A percentile compares a stretch with the other conserved stretches of the same genome.
Conservation (phyloP, 2,888 invertebrate species). For the Tetragnatha montana region DNA sequence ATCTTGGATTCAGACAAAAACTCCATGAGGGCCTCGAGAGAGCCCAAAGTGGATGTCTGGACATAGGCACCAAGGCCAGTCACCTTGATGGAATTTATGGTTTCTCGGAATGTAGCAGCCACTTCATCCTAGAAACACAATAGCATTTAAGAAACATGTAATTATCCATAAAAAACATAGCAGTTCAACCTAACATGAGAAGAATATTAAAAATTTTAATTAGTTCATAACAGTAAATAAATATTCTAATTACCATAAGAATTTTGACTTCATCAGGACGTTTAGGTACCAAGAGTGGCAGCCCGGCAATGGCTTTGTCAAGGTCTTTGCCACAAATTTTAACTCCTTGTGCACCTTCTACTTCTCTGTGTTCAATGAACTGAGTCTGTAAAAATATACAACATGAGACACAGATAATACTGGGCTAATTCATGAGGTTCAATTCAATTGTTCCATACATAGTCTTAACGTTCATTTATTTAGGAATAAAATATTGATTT, state of each 20-base stretch:
- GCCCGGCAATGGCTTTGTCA: conserved; percentile 95
- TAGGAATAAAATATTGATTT: no score
- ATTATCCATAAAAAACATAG: no score
- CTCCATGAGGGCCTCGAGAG: conserved; percentile 95
- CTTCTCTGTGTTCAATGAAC: conserved; percentile 87
- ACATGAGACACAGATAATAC: not conserved
- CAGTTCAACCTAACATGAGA: not conserved
- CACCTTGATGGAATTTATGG: conserved; percentile 92
- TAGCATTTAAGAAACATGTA: not conserved
- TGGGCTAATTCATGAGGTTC: no score
- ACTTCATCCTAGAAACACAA: conserved; percentile 83
- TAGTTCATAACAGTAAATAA: not conserved
- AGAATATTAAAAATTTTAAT: not conserved
- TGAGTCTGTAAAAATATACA: conserved; percentile 40
- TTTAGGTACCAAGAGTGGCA: conserved; percentile 93
- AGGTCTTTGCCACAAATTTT: conserved; percentile 98
- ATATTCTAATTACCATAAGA: conserved; percentile 77
- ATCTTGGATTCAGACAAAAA: conserved; percentile 94
- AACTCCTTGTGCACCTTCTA: conserved; percentile 97
- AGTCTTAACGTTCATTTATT: no score
- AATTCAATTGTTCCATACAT: no score
- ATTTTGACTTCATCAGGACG: conserved; percentile 96
- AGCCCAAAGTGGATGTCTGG: conserved; percentile 99
- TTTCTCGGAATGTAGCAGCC: conserved; percentile 89
- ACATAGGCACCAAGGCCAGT: conserved; percentile 96